phyloP scores from a whole-genome alignment of 2,113 vertebrate genomes.

The Urocolius indicus region DNA sequence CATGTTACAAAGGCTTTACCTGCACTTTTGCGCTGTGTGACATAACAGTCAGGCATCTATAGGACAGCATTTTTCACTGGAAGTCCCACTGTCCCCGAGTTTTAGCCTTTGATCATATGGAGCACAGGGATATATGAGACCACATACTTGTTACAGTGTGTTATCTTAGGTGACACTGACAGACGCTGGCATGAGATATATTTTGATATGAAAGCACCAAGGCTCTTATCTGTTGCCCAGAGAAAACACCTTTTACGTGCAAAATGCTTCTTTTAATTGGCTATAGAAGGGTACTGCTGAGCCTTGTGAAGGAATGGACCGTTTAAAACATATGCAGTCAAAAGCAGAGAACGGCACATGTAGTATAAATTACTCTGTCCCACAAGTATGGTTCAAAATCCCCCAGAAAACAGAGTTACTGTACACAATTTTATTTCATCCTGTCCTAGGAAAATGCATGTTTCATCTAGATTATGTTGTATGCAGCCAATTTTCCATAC shows the following conservation, averaged over 20 bases:
- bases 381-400: background rate
- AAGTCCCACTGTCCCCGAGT: background rate
- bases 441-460: background rate
- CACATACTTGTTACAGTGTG: background rate
- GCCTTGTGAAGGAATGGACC: background rate
- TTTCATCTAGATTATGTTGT: background rate
- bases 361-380: background rate
- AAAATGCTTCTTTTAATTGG: background rate
- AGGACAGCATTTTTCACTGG: background rate
- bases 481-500: conserved; percentile 11
- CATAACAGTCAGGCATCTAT: background rate
- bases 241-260: background rate
- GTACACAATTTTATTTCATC: background rate
- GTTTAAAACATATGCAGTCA: background rate
- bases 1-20: background rate
- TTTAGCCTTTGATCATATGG: background rate
- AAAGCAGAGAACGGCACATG: background rate
- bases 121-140: background rate
- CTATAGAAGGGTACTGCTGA: background rate
- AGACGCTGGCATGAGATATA: background rate
- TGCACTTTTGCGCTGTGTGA: background rate
- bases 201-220: background rate
- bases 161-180: background rate
- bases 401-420: background rate
- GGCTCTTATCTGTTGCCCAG: background rate